Percentiles rank a stretch among this genome's conserved stretches.
phyloP scores from a whole-genome alignment of 2,797 vertebrate species.

The Chelon labrosus region DNA sequence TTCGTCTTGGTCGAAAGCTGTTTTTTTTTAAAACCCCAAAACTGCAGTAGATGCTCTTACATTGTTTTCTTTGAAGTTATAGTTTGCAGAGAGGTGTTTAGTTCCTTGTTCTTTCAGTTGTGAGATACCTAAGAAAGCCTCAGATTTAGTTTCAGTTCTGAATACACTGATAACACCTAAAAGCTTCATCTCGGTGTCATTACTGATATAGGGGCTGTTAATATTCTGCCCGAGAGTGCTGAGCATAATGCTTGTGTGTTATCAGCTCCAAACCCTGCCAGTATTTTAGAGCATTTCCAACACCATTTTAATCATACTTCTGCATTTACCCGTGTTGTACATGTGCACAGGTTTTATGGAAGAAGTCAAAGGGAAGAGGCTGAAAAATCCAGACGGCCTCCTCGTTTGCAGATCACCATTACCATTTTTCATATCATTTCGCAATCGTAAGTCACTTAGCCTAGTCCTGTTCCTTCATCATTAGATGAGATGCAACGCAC shows the following conservation, averaged over 20 bases:
- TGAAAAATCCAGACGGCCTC: neutral
- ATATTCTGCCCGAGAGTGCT: slow-evolving; percentile 11
- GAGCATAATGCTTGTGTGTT: neutral
- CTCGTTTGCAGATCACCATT: neutral
- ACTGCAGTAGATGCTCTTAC: too few relatives aligned
- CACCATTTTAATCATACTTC: neutral
- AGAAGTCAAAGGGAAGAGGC: neutral
- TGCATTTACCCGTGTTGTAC: neutral
- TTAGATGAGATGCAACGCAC: neutral
- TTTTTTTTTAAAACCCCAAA: too few relatives aligned
- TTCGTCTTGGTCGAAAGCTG: neutral
- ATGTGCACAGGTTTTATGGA: neutral
- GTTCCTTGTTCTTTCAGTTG: slow-evolving; percentile 8
- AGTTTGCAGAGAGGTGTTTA: slow-evolving; percentile 9
- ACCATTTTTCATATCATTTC: neutral
- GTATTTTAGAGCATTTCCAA: neutral
- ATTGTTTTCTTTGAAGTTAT: neutral
- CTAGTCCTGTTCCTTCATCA: slow-evolving; percentile 2
- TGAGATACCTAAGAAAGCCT: slow-evolving; percentile 27
- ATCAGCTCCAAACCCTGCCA: neutral
- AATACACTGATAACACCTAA: slow-evolving; percentile 20
- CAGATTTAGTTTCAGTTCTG: slow-evolving; percentile 14
- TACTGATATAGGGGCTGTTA: slow-evolving; percentile 9
- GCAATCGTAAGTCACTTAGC: neutral
- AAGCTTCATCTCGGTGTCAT: slow-evolving; percentile 30